A percentile compares a stretch with the other conserved stretches of the same genome.
Evolutionary conservation across 2,113 vertebrate species (phyloP).

Genomic region (Mormoops blainvillei): DNA sequence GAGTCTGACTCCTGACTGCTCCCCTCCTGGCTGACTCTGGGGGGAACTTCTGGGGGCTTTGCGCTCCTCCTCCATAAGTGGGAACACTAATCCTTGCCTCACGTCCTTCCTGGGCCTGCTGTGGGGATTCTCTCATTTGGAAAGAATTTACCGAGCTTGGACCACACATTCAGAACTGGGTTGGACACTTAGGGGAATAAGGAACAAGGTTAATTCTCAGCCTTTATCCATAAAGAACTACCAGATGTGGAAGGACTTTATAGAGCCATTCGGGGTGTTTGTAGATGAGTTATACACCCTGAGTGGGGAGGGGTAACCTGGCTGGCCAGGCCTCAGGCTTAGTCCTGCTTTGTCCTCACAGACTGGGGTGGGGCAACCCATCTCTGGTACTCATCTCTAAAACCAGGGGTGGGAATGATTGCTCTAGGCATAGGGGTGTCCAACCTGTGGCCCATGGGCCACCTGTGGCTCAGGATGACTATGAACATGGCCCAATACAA

Average conservation of each 20-base stretch:
- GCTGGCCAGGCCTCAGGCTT: background rate
- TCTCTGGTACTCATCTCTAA: background rate
- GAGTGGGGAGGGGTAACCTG: background rate
- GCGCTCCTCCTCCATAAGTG: background rate
- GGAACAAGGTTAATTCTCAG: constrained; percentile 28
- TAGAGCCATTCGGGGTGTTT: background rate
- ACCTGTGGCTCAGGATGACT: too few species aligned
- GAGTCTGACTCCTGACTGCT: too few species aligned
- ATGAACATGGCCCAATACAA: too few species aligned
- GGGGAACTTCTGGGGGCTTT: background rate
- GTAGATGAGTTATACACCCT: background rate
- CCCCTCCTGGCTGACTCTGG: background rate
- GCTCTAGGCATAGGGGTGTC: too few species aligned
- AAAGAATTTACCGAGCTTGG: constrained; percentile 11
- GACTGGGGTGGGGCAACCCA: accelerated
- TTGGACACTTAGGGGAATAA: background rate
- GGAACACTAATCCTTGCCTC: background rate
- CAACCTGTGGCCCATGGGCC: too few species aligned
- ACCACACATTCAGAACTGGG: constrained; percentile 21
- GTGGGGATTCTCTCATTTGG: constrained; percentile 3
- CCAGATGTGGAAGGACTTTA: constrained; percentile 33
- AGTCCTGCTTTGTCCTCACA: background rate
- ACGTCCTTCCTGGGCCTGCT: background rate
- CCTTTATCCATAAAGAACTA: constrained; percentile 58
- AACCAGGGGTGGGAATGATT: background rate